Evolutionary conservation across 1,140 invertebrate genomes (phyloP), one percentile per base, ranked within the genome.

Genomic region (Maniola jurtina): DNA sequence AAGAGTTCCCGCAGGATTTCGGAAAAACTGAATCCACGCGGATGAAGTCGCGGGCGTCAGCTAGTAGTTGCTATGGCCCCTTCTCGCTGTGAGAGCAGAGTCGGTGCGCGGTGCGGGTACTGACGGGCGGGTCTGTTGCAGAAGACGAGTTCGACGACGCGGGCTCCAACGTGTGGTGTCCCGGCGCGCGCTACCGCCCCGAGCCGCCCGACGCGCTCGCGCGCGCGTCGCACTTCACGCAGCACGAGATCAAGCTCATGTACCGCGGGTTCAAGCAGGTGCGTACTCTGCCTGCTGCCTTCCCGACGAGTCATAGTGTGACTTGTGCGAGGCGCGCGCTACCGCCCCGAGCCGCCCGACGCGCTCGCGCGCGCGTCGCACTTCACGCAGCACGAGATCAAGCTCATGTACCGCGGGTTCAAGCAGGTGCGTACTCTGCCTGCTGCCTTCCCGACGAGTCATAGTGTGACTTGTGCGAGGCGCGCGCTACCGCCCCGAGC

Each of bases 211-310:
- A 95, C 42, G 95, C 96, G 45, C 91, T 98, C 14, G 95, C 95
- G 16, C 94, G 93, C 65, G 95, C 93, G 63, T 97, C 97, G 7
- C 96, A 97, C 79, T 98, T 98, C 90, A 94, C 94, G 1, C 92
- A 93, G 62, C 96, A 97, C 83, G 97, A 98, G 90, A 96, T 98
- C 65, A 97, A 98, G 79, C 94, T 97, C 48, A 98, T 98, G 89
- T 98, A 98, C 86, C 89, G 97, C 16, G 97, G 96, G 8, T 98
- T 98, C 86, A 98, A 98, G 83, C 97, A 98, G 93, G 94, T 95
- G 73, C 61, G 13, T 14, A 7, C 34, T 9, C 15, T n/a, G 0
- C 54, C 6, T 36, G 10, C 47, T n/a, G n/a, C n/a, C n/a, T n/a
- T n/a, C n/a, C n/a, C n/a, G n/a, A n/a, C n/a, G n/a, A n/a, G n/a